A percentile compares a stretch with the other conserved stretches of the same genome.
These are phyloP conservation scores for Orthosia cruda DNA, from an alignment of 2,888 invertebrate species.

Conservation along the genomic window DNA sequence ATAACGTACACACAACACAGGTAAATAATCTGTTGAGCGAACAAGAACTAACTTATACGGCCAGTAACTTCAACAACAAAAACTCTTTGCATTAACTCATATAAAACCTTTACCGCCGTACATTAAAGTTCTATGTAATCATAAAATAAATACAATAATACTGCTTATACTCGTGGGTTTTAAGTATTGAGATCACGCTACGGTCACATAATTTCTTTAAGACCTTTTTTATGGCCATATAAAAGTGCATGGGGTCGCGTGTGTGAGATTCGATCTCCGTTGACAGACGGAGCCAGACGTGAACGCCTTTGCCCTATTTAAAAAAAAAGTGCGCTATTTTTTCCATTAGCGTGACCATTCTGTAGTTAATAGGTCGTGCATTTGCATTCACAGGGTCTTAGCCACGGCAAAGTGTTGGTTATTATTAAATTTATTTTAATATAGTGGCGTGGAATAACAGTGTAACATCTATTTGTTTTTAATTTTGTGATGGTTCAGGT, in stretches of 20 bases:
- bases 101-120: conserved; percentile 31
- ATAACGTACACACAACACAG: neutral
- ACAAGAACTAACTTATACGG: conserved; percentile 14
- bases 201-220: conserved; percentile 39
- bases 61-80: conserved; percentile 18
- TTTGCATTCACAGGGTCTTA: conserved; percentile 41
- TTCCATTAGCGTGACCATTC: conserved; percentile 27
- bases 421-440: conserved; percentile 1
- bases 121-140: conserved; percentile 51
- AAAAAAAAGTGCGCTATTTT: conserved; percentile 25
- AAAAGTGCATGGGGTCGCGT: conserved; percentile 60
- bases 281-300: conserved; percentile 63
- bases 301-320: conserved; percentile 42
- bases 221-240: conserved; percentile 36
- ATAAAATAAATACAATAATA: conserved; percentile 58
- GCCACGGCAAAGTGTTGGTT: conserved; percentile 3
- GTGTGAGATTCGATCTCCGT: conserved; percentile 64
- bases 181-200: conserved; percentile 62
- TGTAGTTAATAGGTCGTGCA: conserved; percentile 34
- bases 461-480: conserved; percentile 2
- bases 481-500: conserved; percentile 24
- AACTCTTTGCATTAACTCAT: conserved; percentile 18
- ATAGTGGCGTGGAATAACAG: neutral
- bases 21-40: conserved; percentile 11
- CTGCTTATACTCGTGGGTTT: conserved; percentile 33